phyloP scores from a whole-genome alignment of 2,888 invertebrate genomes.

The Heteromurus nitidus region DNA sequence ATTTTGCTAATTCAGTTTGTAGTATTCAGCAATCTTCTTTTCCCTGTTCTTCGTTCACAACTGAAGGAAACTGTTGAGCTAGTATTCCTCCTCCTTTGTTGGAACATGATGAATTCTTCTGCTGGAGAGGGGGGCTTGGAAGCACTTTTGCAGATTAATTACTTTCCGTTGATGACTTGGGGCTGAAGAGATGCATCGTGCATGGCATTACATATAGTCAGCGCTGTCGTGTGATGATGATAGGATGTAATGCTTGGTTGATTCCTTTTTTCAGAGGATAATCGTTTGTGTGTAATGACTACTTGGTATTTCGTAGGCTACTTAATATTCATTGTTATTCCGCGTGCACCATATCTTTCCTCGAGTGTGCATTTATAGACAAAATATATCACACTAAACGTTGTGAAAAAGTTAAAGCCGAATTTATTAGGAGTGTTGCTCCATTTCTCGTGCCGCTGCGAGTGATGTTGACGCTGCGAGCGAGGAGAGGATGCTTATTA shows the following conservation, averaged over 20 bases:
- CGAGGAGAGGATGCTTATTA: slow-evolving; percentile 15
- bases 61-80: not conserved
- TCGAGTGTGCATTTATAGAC: too few relatives aligned
- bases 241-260: slow-evolving; percentile 16
- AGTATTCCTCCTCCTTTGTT: not conserved
- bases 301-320: not conserved
- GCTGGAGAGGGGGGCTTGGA: not conserved
- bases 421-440: too few relatives aligned
- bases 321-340: not conserved
- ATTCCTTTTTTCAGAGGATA: not conserved
- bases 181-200: too few relatives aligned
- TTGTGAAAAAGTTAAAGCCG: too few relatives aligned
- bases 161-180: not conserved
- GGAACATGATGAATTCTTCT: not conserved
- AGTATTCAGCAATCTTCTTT: too few relatives aligned
- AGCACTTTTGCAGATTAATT: slow-evolving; percentile 14
- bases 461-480: too few relatives aligned
- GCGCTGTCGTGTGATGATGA: too few relatives aligned
- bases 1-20: too few relatives aligned
- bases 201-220: too few relatives aligned
- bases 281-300: not conserved
- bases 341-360: too few relatives aligned
- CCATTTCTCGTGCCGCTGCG: not conserved
- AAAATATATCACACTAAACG: too few relatives aligned
- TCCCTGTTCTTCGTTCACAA: too few relatives aligned